A percentile compares a stretch with the other conserved stretches of the same genome.
phyloP scores from a whole-genome alignment of 2,888 invertebrate genomes.

The Tetropium fuscum region DNA sequence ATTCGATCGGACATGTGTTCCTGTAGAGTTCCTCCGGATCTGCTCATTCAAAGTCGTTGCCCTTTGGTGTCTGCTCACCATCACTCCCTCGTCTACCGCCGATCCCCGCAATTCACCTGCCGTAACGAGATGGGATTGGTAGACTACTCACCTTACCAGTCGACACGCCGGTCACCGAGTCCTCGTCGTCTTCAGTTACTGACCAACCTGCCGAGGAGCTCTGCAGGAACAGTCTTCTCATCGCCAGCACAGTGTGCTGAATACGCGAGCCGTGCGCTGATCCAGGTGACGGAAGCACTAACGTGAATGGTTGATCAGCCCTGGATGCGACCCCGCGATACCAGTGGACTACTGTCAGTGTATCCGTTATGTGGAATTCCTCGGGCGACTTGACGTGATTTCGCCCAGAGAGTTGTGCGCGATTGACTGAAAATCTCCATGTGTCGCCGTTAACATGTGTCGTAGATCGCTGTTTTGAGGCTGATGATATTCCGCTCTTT shows the following conservation, averaged over 20 bases:
- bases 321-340: conserved; percentile 10
- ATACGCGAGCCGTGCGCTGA: conserved; percentile 6
- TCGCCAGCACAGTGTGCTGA: neutral
- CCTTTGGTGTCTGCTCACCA: conserved; percentile 59
- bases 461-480: conserved; percentile 44
- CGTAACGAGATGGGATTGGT: conserved; percentile 60
- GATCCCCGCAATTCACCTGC: conserved; percentile 58
- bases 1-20: conserved; percentile 50
- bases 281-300: too few relatives aligned
- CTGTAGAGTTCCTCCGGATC: conserved; percentile 56
- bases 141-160: conserved; percentile 57
- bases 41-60: conserved; percentile 58
- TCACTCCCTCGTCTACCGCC: conserved; percentile 46
- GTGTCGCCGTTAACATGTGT: conserved; percentile 50
- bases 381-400: conserved; percentile 47
- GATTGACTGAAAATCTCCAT: conserved; percentile 39
- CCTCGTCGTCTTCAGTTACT: conserved; percentile 52
- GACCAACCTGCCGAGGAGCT: conserved; percentile 47
- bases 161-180: conserved; percentile 45
- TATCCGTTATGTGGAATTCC: conserved; percentile 53
- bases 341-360: conserved; percentile 46
- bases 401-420: conserved; percentile 33
- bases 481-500: conserved; percentile 57
- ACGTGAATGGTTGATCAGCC: conserved; percentile 37
- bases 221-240: conserved; percentile 20